Base-by-base conservation (phyloP, 2,113 vertebrate genomes). In the Rutilus rutilus region DNA sequence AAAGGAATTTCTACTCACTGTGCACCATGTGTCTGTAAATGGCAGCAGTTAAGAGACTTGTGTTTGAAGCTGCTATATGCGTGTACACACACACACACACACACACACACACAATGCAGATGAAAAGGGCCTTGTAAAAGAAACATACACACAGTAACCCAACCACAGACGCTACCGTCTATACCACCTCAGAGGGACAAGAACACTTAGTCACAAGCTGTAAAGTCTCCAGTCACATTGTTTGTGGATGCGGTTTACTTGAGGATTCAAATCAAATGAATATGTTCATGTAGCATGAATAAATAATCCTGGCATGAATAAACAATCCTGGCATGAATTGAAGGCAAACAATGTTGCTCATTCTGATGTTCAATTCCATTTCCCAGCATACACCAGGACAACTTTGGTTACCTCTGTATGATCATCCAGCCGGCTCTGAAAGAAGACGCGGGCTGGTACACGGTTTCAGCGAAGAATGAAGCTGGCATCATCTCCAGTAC, bases 361-460 rank as follows among this genome's bases (percentile, higher is more conserved):
- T 69, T 71, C 21, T 54, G 9, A 67, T 47, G 12, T 67, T 84
- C 36, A 50, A 74, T 77, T 86, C n/a, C 19, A 11, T 76, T 80
- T 88, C 87, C 91, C 91, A 99, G 98, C 95, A 99, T 99, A 97
- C 97, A 99, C 92, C 97, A 99, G 95, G 97, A 99, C 91, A 97
- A 96, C 92, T 95, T 96, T 0, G 98, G 98, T 88, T 99, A 99
- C 94, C 94, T 99, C 86, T 99, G 98, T 91, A 97, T 99, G 96
- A 97, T 99, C 89, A 97, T 99, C 92, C 98, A 99, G 93, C 97
- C 97, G 25, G 95, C 97, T 88, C 93, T 95, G 57, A 99, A 99
- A 86, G 98, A 99, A 73, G 98, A 99, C 3, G 97, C 97, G 0
- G 98, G 97, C 23, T 99, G 98, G 98, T 99, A 99, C 76, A 99